Evolutionary conservation across 2,888 invertebrate genomes (phyloP), one percentile per base, ranked within the genome.

Genomic region (Fragum sueziense): DNA sequence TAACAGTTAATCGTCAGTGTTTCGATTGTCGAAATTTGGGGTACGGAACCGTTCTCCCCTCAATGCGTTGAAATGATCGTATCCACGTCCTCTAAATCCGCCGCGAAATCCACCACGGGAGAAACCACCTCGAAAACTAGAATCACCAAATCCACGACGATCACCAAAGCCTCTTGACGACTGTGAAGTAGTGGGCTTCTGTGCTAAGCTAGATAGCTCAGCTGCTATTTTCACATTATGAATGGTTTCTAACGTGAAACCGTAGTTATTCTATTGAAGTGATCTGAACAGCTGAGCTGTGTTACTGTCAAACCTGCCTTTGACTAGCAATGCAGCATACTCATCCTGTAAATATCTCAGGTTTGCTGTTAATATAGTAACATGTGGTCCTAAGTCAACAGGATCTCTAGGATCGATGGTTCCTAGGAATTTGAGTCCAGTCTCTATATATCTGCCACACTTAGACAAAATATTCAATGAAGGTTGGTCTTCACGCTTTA

Each of bases 201-300:
- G n/a, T n/a, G 62, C 33, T 37, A 67, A 31, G 57, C 70, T 47
- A 2, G 75, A 47, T 37, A 80, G 61, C 52, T 73, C 70, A 6
- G 80, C 76, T 47, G 80, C 70, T 14, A 51, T 65, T 14, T 41
- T 37, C 9, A 76, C 54, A 33, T 74, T 77, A 14, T 70, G 31
- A 20, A 77, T 37, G 25, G 31, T 34, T n/a, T 59, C 34, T 1
- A 22, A 22, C 0, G 41, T 57, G 31, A 81, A 81, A 14, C 61
- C 70, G 14, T 76, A 78, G 17, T 47, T 74, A 57, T 61, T 74
- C 29, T 68, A 65, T 29, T 71, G 68, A 14, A 81, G 51, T 14
- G 74, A 33, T 34, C 74, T 22, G 37, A 71, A 74, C 31, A 74
- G 31, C 41, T 71, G 27, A 0, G 80, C 61, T 17, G 74, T 80